Evolutionary conservation across 2,113 vertebrate genomes (phyloP).

Genomic region (Protomyctophum bolini): DNA sequence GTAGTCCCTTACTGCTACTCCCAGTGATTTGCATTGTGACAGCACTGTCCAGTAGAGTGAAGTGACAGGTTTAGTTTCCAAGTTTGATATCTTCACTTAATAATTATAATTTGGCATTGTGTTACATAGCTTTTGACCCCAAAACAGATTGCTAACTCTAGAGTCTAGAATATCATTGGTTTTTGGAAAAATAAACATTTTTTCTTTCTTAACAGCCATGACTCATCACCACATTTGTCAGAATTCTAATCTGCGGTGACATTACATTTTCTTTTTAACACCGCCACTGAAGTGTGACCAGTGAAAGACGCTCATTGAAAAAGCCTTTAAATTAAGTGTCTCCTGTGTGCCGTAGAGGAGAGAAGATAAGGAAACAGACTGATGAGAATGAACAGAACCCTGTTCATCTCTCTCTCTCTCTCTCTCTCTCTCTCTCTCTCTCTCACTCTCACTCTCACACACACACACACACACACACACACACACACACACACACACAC

Average conservation of each 20-base stretch:
- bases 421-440: background rate
- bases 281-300: slow-evolving; percentile 38
- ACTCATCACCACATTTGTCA: slow-evolving; percentile 27
- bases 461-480: no score
- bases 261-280: slow-evolving; percentile 1
- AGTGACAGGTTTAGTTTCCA: slow-evolving; percentile 15
- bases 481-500: no score
- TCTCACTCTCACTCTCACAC: background rate
- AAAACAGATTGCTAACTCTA: background rate
- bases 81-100: slow-evolving; percentile 15
- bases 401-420: background rate
- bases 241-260: slow-evolving; percentile 33
- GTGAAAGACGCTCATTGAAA: slow-evolving; percentile 23
- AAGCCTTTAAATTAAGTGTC: slow-evolving; percentile 40
- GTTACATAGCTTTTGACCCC: background rate
- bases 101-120: background rate
- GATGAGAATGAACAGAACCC: slow-evolving; percentile 64
- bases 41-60: slow-evolving; percentile 23
- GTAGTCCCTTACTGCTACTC: background rate
- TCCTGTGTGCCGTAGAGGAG: slow-evolving; percentile 35
- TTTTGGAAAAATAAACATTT: no score
- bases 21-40: background rate
- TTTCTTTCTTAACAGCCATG: no score
- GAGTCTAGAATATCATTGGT: background rate
- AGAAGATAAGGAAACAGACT: slow-evolving; percentile 48